A percentile compares a stretch with the other conserved stretches of the same genome.
Evolutionary conservation across 92 coral and sea anemone genomes (phyloP).

Genomic region (Micromussa lordhowensis): DNA sequence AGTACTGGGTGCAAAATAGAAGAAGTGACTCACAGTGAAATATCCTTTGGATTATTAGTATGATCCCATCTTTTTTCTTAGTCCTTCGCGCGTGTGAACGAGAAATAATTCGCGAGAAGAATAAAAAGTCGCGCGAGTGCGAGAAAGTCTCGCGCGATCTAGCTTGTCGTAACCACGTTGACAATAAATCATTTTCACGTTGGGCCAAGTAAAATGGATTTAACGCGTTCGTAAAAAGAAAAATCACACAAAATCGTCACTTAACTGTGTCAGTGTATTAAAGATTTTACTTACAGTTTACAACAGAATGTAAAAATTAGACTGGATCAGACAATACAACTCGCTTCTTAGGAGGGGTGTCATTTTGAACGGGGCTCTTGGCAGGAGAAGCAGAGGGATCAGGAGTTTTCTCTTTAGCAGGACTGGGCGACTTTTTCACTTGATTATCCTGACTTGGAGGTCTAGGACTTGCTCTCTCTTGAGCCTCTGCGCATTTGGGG

Average conservation of each 20-base stretch:
- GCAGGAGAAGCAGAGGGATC: conserved; percentile 24
- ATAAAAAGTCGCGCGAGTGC: too few relatives aligned
- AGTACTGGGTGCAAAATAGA: too few relatives aligned
- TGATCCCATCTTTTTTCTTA: too few relatives aligned
- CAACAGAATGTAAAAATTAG: not conserved
- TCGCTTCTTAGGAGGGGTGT: not conserved
- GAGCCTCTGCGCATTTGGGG: conserved; percentile 14
- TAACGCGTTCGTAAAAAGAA: not conserved
- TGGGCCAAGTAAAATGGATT: not conserved
- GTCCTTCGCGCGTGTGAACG: too few relatives aligned
- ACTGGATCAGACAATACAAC: conserved; percentile 4
- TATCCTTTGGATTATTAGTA: too few relatives aligned
- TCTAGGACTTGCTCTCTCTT: conserved; percentile 10
- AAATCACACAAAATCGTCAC: not conserved
- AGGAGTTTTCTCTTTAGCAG: conserved; percentile 23
- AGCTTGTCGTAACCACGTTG: not conserved
- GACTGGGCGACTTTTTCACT: conserved; percentile 22
- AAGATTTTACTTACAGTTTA: not conserved
- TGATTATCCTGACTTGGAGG: conserved; percentile 33
- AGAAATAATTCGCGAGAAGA: too few relatives aligned
- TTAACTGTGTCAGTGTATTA: not conserved
- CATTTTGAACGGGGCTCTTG: conserved; percentile 19
- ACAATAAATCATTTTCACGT: not conserved
- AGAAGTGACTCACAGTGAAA: too few relatives aligned
- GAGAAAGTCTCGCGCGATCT: too few relatives aligned